Evolutionary conservation across 2,113 vertebrate genomes (phyloP).

Genomic region (Rhizomys pruinosus): DNA sequence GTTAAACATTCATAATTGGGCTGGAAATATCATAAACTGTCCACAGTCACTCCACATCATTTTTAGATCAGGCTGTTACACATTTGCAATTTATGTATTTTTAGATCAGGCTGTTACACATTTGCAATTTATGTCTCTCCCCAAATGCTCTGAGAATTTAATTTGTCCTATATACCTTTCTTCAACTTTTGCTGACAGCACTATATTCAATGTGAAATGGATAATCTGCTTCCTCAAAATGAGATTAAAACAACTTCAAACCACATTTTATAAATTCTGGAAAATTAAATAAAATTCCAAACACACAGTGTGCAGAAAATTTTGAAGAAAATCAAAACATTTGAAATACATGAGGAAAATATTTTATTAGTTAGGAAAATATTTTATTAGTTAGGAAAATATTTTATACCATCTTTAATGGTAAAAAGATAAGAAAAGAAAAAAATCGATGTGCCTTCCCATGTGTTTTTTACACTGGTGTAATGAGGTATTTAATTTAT

Average conservation of each 20-base stretch:
- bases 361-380: not conserved
- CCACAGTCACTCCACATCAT: not conserved
- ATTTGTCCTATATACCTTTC: not conserved
- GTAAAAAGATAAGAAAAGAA: not conserved
- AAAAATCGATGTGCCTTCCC: not conserved
- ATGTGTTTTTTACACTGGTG: not conserved
- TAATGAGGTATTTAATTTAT: rapidly evolving
- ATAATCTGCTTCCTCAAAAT: not conserved
- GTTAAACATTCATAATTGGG: not conserved
- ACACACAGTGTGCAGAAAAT: not conserved
- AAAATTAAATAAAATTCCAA: not conserved
- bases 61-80: not conserved
- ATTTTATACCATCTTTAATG: not conserved
- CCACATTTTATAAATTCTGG: not conserved
- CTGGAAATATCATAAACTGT: not conserved
- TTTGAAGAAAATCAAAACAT: not conserved
- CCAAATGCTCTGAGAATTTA: not conserved
- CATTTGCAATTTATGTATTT: no score
- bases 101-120: not conserved
- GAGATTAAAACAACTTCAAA: not conserved
- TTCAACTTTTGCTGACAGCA: not conserved
- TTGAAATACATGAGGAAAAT: not conserved
- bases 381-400: not conserved
- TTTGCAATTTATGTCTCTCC: not conserved
- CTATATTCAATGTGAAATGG: not conserved